Evolutionary conservation across 2,888 invertebrate genomes (phyloP).

Genomic region (Cecidostiba fungosa): DNA sequence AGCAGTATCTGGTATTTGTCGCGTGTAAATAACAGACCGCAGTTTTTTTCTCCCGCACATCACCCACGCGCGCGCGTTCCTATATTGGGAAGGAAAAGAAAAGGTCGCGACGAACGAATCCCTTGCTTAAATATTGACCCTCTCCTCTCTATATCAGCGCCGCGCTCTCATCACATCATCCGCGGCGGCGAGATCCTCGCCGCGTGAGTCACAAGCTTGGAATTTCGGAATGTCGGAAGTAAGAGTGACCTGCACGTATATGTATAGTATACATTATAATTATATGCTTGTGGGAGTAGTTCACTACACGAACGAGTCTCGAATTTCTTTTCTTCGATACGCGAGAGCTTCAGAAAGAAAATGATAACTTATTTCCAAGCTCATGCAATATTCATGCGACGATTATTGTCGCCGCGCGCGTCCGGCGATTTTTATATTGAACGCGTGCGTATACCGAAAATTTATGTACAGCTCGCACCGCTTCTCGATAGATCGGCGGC

Average conservation of each 20-base stretch:
- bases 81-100: constrained; percentile 2
- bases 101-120: neutral
- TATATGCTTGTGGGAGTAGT: neutral
- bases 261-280: neutral
- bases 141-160: neutral
- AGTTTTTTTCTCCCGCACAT: neutral
- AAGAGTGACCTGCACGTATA: neutral
- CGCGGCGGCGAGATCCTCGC: constrained; percentile 41
- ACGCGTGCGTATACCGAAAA: constrained; percentile 24
- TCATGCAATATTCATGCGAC: constrained; percentile 55
- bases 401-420: constrained; percentile 37
- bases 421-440: constrained; percentile 51
- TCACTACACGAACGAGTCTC: neutral
- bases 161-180: neutral
- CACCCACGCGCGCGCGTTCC: neutral
- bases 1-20: constrained; percentile 1
- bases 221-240: constrained; percentile 48
- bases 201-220: constrained; percentile 41
- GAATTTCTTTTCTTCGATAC: neutral
- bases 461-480: constrained; percentile 41
- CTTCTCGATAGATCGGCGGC: constrained; percentile 6
- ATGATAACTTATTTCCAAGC: constrained; percentile 37
- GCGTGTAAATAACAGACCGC: neutral
- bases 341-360: neutral
- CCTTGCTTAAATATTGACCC: constrained; percentile 43